Base-by-base conservation (phyloP, 2,797 vertebrate genomes). In the Synanceia verrucosa region DNA sequence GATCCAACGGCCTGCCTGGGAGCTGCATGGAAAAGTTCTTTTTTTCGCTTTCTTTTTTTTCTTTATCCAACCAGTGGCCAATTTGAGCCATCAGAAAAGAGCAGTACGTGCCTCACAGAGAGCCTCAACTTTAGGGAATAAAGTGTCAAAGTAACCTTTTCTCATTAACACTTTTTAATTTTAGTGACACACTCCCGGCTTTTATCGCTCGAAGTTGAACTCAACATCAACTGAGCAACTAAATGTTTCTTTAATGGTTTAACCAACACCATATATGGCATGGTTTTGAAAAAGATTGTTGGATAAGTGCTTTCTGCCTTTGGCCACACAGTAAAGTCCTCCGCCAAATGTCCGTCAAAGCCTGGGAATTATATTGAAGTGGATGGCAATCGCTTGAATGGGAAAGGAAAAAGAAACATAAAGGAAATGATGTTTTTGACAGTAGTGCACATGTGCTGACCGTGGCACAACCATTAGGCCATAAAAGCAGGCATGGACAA, bases 11-110 rank as follows among this genome's bases (percentile, higher is more conserved):
- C 81, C n/a, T 84, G 85, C 78, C 70, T 78, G 61, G 59, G 72
- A 86, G 82, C 73, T 69, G 46, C 62, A 89, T 88, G 90, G 92
- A 93, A 93, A 92, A 72, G 10, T 58, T 72, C 11, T 46, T 52
- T 75, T 75, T 72, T 76, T 72, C 68, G 70, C 51, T 57, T 63
- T 46, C 43, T 73, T 44, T 65, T 64, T 47, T 65, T 61, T 70
- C 60, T 52, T 57, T 47, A 41, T 67, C 41, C 66, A 76, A 70
- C 65, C 73, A 78, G 67, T 74, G 58, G 82, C 85, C 82, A 81
- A 82, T 65, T 79, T 70, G 63, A 78, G 82, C 46, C 60, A 78
- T 74, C 39, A 47, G 81, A 68, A 78, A 67, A 75, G 48, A 77
- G 60, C 74, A 64, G 37, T 23, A 50, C 60, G 52, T 84, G 57